Evolutionary conservation across 2,888 invertebrate species (phyloP), one percentile per base, ranked within the genome.

Genomic region (Metacarcinus magister): DNA sequence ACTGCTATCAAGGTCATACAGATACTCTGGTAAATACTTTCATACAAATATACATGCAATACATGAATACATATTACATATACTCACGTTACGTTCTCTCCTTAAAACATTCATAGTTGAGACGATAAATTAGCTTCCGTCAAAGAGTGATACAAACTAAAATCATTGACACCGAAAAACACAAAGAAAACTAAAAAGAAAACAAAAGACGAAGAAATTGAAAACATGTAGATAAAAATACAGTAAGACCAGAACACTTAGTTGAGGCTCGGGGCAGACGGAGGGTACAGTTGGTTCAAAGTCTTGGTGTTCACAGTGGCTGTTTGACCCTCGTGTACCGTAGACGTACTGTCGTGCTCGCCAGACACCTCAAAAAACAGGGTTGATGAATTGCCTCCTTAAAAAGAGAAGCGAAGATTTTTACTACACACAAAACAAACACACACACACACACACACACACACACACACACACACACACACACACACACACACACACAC

Each of bases 381-480:
- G 82, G 10, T 8, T 82, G 82, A 82, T 82, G 32, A 32, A 82
- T 82, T 82, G 32, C 82, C 82, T 8, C 32, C 82, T 32, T 82
- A 82, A 82, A 82, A 13, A 82, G 28, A 82, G 5, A 32, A 19
- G n/a, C 1, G 32, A 8, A 82, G 32, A 32, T 75, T 75, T 75
- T 75, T 75, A 75, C 28, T 28, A 75, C 32, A 32, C 32, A 82
- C 82, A n/a, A n/a, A n/a, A n/a, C n/a, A n/a, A n/a, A 82, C 82
- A 82, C 82, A 82, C 82, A 82, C 82, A 82, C 82, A 82, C 82
- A 82, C 54, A 54, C 54, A 54, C 19, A 16, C 60, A 16, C 60
- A 60, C 60, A 60, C 60, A 60, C 60, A 60, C 60, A 60, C 60
- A 60, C 60, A 60, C 60, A 60, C 60, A 60, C 60, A 60, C 60